Evolutionary conservation across 2,113 vertebrate genomes (phyloP).

Genomic region (Emydura subglobosa): DNA sequence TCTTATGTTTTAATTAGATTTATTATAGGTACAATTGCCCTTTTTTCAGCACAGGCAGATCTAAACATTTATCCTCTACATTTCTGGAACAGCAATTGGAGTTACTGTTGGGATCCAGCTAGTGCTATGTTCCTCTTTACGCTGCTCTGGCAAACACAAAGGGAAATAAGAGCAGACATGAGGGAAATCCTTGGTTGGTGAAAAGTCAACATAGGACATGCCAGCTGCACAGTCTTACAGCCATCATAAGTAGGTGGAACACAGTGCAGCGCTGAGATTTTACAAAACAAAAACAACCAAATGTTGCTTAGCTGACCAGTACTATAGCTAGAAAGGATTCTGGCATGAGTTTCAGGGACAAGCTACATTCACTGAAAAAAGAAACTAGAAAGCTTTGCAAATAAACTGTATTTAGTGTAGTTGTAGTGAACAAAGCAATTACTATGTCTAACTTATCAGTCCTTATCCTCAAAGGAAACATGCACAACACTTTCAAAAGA

Average conservation of each 20-base stretch:
- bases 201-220: background rate
- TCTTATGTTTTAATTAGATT: background rate
- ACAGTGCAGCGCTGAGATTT: background rate
- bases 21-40: background rate
- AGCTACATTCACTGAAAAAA: background rate
- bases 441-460: background rate
- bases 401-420: background rate
- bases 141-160: background rate
- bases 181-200: background rate
- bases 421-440: background rate
- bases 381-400: background rate
- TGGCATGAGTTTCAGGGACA: background rate
- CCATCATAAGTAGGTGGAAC: background rate
- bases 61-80: background rate
- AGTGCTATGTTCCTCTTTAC: background rate
- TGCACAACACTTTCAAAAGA: background rate
- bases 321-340: background rate
- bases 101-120: background rate
- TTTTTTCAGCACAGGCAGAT: background rate
- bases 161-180: background rate
- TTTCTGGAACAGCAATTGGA: background rate
- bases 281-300: background rate
- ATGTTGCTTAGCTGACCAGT: background rate
- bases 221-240: background rate
- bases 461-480: background rate